Base-by-base conservation (phyloP, 2,888 invertebrate genomes). In the Lycia hirtaria region DNA sequence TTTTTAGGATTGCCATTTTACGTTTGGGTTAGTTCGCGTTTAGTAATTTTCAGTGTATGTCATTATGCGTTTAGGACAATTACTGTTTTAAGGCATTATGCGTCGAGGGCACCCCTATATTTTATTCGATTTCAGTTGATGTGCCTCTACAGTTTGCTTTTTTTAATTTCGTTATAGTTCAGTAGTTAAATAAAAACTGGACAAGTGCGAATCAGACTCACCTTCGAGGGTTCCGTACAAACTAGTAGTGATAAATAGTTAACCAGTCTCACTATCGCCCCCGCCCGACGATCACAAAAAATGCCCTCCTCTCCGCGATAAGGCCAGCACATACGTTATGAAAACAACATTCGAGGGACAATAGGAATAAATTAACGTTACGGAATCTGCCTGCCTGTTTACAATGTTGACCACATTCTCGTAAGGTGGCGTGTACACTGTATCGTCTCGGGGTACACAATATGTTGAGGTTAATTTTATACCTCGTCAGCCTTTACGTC, bases 331-430 rank as follows among this genome's bases (percentile, higher is more conserved):
- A 65, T 65, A 62, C 60, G 64, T 64, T 65, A 61, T 63, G 65
- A 64, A 68, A 72, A 75, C 67, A 69, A 75, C 74, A 71, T 72
- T 65, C 67, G 50, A 49, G 67, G 71, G 59, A 75, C 72, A 76
- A 80, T 75, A 56, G 62, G 69, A 62, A 72, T 70, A 71, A 67
- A 73, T 73, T 71, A 74, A 66, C 62, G 44, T 60, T 60, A 67
- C 64, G 67, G 67, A 69, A 64, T 60, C 62, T 62, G 63, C 58
- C 56, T 55, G 50, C n/a, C n/a, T 67, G 70, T 71, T 69, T 71
- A 63, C 62, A 59, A 52, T 59, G 64, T 53, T 53, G 44, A 66
- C 57, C 61, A 51, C 58, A 66, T 64, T 60, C 45, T 37, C 47
- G 43, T 52, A 48, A 52, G 37, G 37, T 12, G 43, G 41, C 57